Evolutionary conservation across 1,140 invertebrate genomes (phyloP), one percentile per base, ranked within the genome.

Genomic region (Drosophila melanica): DNA sequence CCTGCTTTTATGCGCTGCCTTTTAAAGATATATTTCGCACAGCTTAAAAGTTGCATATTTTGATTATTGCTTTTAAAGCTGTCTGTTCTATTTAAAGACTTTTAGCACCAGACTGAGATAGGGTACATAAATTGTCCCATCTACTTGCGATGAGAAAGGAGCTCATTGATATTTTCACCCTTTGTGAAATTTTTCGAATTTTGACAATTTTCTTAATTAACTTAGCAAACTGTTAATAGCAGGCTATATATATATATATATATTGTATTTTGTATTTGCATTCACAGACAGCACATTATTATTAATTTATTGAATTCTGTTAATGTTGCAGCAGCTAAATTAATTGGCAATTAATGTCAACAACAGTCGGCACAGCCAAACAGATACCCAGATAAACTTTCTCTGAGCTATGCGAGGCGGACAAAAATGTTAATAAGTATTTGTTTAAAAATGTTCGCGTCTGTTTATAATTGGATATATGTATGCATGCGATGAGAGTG

Each of bases 311-410:
- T 50, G 60, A 69, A 75, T 66, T 75, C 42, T 54, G 47, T 65
- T 39, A 69, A 77, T 85, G 69, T 71, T 54, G 62, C 69, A 33
- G 68, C 58, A 41, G 68, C 53, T 41, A 85, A 85, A 81, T 85
- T 81, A 85, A 85, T 86, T 75, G 81, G 48, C 75, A 81, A 86
- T 85, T 78, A 81, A 81, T 64, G 81, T 86, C 81, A 62, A 23
- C 55, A 60, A 53, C 64, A 73, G 55, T 30, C 55, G 14, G 5
- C 8, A 37, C 7, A 10, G 35, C 12, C 54, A 55, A 35, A 23
- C 8, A 33, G 59, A 59, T 66, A 12, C 16, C 12, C 14, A 47
- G 57, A 47, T 54, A 39, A 33, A 47, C 33, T 47, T n/a, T 27
- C 41, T 44, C n/a, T 30, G 60, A 42, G 30, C 5, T 33, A 42